Base-by-base conservation (phyloP, 2,888 invertebrate species). In the Metacarcinus magister region DNA sequence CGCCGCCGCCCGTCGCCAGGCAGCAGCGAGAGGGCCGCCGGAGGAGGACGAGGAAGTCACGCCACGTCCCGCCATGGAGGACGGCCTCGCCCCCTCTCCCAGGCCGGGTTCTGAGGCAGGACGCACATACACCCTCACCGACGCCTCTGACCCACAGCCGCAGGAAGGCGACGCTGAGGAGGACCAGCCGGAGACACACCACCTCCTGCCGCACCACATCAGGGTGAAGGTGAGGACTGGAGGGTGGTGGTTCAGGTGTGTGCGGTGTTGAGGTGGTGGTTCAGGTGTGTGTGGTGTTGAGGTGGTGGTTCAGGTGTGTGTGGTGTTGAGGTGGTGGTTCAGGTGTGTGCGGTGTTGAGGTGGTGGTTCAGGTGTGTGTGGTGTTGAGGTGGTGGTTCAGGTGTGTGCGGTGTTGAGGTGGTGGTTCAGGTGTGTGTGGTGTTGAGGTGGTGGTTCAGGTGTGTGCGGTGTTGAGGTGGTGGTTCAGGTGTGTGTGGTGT, bases 1-100 rank as follows among this genome's bases (percentile, higher is more conserved):
- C 7, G 96, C 95, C 8, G 97, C 96, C n/a, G 97, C 97, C 48
- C 94, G 97, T 43, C 96, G 96, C 44, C 96, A 96, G 95, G 95
- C 96, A 32, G 95, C 48, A 13, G 75, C 75, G 32, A 87, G 89
- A 75, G 46, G 54, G 67, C 67, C 67, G 60, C 39, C 44, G 32
- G 91, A 91, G 54, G 75, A 96, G 94, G 89, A 93, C 19, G 96
- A 48, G n/a, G 60, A 93, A n/a, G 48, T 46, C 19, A n/a, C 28
- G n/a, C 93, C 23, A 10, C 92, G 32, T 82, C 75, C 87, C 46
- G 91, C 91, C 87, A 96, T 94, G 96, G 94, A 48, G 60, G 82
- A 54, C 91, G 93, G n/a, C 48, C 46, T 90, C 48, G 92, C 92
- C 54, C 89, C 46, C 82, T 95, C 44, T 10, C 89, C 87, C 46